These are phyloP conservation scores for Cephus sareptanus DNA, from an alignment of 2,888 invertebrate species.

Conservation along the genomic window DNA sequence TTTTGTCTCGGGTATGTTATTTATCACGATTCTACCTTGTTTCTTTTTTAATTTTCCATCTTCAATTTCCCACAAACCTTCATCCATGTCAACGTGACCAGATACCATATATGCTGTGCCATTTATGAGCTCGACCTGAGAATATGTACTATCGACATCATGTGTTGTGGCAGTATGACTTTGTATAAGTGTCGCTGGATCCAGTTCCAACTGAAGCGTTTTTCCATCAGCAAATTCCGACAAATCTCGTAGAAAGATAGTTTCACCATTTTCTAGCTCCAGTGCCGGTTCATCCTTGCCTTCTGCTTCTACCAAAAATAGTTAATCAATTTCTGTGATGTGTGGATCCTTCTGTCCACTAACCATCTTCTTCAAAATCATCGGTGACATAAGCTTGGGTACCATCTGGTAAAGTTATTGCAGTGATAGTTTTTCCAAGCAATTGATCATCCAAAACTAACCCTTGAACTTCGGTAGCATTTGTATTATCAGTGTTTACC, in stretches of 20 bases:
- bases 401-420: constrained; percentile 61
- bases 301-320: constrained; percentile 28
- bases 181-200: constrained; percentile 44
- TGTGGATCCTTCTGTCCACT: constrained; percentile 26
- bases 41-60: constrained; percentile 47
- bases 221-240: constrained; percentile 53
- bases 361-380: constrained; percentile 28
- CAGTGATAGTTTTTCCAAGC: constrained; percentile 53
- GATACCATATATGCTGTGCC: constrained; percentile 56
- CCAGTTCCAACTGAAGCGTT: constrained; percentile 49
- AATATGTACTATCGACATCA: constrained; percentile 46
- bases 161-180: constrained; percentile 34
- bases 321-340: neutral
- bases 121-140: constrained; percentile 53
- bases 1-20: constrained; percentile 51
- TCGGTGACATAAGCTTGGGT: constrained; percentile 59
- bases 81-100: constrained; percentile 44
- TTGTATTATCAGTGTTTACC: constrained; percentile 46
- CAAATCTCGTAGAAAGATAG: constrained; percentile 54
- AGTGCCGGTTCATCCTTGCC: constrained; percentile 38
- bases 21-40: constrained; percentile 44
- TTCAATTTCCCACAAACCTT: constrained; percentile 53
- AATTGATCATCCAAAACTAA: constrained; percentile 53
- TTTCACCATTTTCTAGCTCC: constrained; percentile 50
- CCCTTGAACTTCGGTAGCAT: constrained; percentile 41